phyloP scores from a whole-genome alignment of 2,888 invertebrate species.

The Drosophila percnosoma region DNA sequence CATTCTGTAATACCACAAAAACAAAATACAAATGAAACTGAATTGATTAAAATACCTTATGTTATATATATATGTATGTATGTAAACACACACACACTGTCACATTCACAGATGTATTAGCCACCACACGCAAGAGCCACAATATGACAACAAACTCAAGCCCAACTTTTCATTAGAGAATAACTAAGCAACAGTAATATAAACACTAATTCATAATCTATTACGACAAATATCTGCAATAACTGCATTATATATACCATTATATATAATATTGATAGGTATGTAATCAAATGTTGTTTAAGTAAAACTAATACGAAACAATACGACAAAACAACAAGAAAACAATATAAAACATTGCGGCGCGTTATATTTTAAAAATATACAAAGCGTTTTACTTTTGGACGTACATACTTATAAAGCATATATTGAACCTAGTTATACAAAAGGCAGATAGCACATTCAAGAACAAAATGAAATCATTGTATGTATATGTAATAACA shows the following conservation, averaged over 20 bases:
- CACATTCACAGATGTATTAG: constrained; percentile 13
- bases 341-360: constrained; percentile 23
- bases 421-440: constrained; percentile 68
- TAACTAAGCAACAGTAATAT: constrained; percentile 23
- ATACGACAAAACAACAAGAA: constrained; percentile 19
- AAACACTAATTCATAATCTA: constrained; percentile 37
- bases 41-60: constrained; percentile 40
- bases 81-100: constrained; percentile 13
- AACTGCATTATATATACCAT: constrained; percentile 54
- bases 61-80: constrained; percentile 18
- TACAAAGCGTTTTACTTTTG: constrained; percentile 63
- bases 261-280: constrained; percentile 37
- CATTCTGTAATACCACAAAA: constrained; percentile 34
- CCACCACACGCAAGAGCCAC: constrained; percentile 22
- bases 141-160: constrained; percentile 24
- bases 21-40: constrained; percentile 26
- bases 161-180: constrained; percentile 26
- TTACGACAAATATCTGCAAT: constrained; percentile 48
- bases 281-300: constrained; percentile 57
- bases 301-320: constrained; percentile 34
- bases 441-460: constrained; percentile 42
- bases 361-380: constrained; percentile 60
- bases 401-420: constrained; percentile 61
- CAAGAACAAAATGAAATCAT: constrained; percentile 34
- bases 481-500: constrained; percentile 58